Percentiles rank a stretch among this genome's conserved stretches.
Evolutionary conservation across 2,888 invertebrate genomes (phyloP).

Genomic region (Syritta pipiens): DNA sequence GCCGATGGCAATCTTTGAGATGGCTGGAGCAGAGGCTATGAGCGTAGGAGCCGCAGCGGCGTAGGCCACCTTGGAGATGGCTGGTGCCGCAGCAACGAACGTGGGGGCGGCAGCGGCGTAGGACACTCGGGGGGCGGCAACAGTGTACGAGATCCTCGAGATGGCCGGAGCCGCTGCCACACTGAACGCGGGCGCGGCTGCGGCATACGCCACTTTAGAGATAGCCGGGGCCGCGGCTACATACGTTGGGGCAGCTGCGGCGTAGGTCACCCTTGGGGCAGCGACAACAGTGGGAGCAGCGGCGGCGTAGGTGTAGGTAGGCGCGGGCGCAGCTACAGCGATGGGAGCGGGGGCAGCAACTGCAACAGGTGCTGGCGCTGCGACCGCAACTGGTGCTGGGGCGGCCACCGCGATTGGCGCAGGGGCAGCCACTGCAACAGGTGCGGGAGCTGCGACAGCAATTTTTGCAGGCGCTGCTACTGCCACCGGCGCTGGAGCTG

Average conservation of each 20-base stretch:
- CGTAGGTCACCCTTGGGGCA: conserved; percentile 70
- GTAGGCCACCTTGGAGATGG: conserved; percentile 73
- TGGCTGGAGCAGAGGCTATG: conserved; percentile 45
- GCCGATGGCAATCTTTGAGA: conserved; percentile 65
- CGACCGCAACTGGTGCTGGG: conserved; percentile 73
- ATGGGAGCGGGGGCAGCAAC: conserved; percentile 32
- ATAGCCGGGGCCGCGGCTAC: conserved; percentile 71
- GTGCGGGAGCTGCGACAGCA: conserved; percentile 66
- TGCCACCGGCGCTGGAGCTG: conserved; percentile 26
- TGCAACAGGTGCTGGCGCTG: conserved; percentile 69
- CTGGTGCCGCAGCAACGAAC: conserved; percentile 71
- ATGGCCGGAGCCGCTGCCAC: conserved; percentile 55
- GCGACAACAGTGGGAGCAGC: conserved; percentile 71
- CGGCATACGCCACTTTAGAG: conserved; percentile 70
- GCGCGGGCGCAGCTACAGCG: conserved; percentile 64
- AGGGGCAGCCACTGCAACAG: conserved; percentile 61
- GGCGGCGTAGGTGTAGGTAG: conserved; percentile 41
- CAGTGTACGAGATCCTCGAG: conserved; percentile 58
- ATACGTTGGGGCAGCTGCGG: conserved; percentile 70
- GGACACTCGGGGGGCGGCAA: conserved; percentile 70
- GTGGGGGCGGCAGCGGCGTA: conserved; percentile 72
- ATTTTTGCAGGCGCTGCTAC: conserved; percentile 43
- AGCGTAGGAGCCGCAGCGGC: conserved; percentile 71
- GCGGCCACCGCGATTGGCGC: conserved; percentile 71
- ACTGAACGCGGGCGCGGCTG: conserved; percentile 66